These are phyloP conservation scores for Xenus cinereus DNA, from an alignment of 2,113 vertebrate genomes.

Conservation along the genomic window DNA sequence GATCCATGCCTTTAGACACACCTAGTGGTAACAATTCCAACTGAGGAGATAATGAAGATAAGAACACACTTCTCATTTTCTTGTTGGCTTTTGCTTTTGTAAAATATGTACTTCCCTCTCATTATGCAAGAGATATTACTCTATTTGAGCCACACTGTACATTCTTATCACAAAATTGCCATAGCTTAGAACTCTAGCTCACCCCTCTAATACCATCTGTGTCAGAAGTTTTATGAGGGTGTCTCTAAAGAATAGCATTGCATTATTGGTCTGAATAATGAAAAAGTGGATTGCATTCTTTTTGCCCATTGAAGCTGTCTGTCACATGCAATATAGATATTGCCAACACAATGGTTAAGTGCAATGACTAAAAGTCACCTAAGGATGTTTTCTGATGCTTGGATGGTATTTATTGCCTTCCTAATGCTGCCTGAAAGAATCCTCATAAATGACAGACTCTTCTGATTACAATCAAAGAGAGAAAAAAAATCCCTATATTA, in stretches of 20 bases:
- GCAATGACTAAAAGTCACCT: not conserved
- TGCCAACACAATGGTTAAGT: not conserved
- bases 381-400: not conserved
- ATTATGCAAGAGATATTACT: not conserved
- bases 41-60: not conserved
- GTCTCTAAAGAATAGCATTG: not conserved
- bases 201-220: not conserved
- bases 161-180: not conserved
- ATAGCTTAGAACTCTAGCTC: not conserved
- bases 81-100: not conserved
- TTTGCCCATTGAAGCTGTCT: not conserved
- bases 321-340: not conserved
- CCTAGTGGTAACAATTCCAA: not conserved
- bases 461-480: not conserved
- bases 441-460: not conserved
- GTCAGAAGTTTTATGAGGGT: not conserved
- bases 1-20: not conserved
- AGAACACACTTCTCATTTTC: not conserved
- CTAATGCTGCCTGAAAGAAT: not conserved
- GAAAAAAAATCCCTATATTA: not conserved
- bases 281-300: not conserved
- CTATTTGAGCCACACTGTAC: not conserved
- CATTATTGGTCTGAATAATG: not conserved
- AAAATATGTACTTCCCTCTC: not conserved
- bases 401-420: not conserved